Evolutionary conservation across 2,888 invertebrate species (phyloP).

Genomic region (Prostheceraeus crozeri): DNA sequence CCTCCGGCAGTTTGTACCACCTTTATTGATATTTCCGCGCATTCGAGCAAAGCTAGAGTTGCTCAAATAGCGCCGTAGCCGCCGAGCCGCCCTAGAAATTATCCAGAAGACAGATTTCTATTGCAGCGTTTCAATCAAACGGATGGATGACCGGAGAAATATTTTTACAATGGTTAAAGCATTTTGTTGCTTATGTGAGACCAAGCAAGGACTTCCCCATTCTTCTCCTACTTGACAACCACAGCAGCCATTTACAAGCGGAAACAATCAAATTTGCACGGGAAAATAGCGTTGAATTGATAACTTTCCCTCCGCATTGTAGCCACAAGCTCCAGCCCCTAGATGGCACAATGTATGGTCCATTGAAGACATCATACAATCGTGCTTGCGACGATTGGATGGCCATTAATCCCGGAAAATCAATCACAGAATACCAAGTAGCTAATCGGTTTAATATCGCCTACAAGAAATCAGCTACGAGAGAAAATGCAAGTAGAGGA

Average conservation of each 20-base stretch:
- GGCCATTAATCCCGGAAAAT: slow-evolving; percentile 45
- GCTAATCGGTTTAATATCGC: slow-evolving; percentile 27
- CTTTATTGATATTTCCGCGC: slow-evolving; percentile 13
- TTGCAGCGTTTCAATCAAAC: slow-evolving; percentile 3
- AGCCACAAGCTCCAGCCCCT: slow-evolving; percentile 12
- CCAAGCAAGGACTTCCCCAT: not conserved
- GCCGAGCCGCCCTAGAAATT: no score
- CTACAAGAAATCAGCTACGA: slow-evolving; percentile 19
- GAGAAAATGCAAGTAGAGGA: not conserved
- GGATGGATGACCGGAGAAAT: slow-evolving; percentile 14
- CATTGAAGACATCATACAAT: slow-evolving; percentile 46
- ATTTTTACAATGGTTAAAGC: slow-evolving; percentile 17
- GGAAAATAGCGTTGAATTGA: not conserved
- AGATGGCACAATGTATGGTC: slow-evolving; percentile 9
- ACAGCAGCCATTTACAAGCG: not conserved
- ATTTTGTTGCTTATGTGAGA: not conserved
- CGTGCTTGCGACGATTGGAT: slow-evolving; percentile 49
- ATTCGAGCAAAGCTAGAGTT: slow-evolving; percentile 17
- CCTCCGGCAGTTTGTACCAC: slow-evolving; percentile 3
- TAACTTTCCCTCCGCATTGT: slow-evolving; percentile 18
- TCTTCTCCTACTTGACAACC: slow-evolving; percentile 16
- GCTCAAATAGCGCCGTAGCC: not conserved
- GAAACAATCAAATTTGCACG: slow-evolving; percentile 12
- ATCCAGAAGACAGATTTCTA: no score
- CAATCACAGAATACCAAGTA: slow-evolving; percentile 45